A percentile compares a stretch with the other conserved stretches of the same genome.
Evolutionary conservation across 2,888 invertebrate species (phyloP).

Genomic region (Microctonus brassicae): DNA sequence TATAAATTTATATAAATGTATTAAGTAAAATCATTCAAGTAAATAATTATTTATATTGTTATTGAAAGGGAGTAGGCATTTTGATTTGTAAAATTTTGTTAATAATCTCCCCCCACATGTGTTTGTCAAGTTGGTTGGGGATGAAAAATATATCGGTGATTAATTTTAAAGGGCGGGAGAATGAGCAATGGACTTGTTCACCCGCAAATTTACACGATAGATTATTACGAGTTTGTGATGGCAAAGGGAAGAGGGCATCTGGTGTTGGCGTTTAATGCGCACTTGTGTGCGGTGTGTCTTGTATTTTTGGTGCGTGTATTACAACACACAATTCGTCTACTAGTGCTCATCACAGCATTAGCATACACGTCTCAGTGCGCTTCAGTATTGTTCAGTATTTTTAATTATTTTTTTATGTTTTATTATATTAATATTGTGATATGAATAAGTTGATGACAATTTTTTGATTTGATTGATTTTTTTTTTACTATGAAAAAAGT

Average conservation of each 20-base stretch:
- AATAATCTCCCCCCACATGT: too few species aligned
- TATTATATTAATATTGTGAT: not conserved
- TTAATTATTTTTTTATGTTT: not conserved
- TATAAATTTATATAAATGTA: too few species aligned
- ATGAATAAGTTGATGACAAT: too few species aligned
- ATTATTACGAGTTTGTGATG: conserved; percentile 43
- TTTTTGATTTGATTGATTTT: conserved; percentile 2
- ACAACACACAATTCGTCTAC: conserved; percentile 18
- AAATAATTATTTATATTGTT: too few species aligned
- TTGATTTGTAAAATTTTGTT: not conserved
- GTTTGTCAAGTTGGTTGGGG: not conserved
- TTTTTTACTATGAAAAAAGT: not conserved
- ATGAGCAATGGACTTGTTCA: conserved; percentile 15
- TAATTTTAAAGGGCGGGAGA: conserved; percentile 8
- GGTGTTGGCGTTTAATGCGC: conserved; percentile 50
- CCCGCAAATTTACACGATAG: conserved; percentile 31
- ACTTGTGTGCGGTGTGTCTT: conserved; percentile 46
- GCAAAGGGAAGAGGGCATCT: conserved; percentile 47
- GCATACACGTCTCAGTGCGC: conserved; percentile 8
- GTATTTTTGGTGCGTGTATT: conserved; percentile 42
- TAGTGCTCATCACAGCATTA: not conserved
- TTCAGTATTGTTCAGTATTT: conserved; percentile 6
- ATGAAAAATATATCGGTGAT: conserved; percentile 8
- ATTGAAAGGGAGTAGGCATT: too few species aligned
- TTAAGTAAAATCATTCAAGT: not conserved